These are phyloP conservation scores for Orchestes rusci DNA, from an alignment of 2,888 invertebrate genomes.

Conservation along the genomic window DNA sequence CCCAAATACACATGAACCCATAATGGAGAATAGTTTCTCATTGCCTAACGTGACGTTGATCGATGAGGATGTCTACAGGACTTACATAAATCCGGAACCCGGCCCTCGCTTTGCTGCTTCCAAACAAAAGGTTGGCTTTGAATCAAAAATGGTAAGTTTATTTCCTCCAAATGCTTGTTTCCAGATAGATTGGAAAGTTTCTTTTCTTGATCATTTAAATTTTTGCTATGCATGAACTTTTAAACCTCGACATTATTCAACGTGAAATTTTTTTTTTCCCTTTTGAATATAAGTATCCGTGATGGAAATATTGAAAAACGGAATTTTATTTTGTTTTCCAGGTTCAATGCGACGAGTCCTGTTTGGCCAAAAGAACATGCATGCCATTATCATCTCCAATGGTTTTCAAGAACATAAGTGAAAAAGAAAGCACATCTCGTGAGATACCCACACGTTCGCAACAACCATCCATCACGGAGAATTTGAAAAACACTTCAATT, in stretches of 20 bases:
- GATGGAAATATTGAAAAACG: too few relatives aligned
- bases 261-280: too few relatives aligned
- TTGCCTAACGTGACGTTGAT: constrained; percentile 12
- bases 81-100: constrained; percentile 29
- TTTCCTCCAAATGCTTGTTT: neutral
- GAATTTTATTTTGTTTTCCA: constrained; percentile 2
- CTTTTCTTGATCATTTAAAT: neutral
- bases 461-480: too few relatives aligned
- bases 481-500: too few relatives aligned
- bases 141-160: constrained; percentile 11
- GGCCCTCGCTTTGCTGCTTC: neutral
- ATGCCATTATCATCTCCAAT: too few relatives aligned
- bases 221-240: too few relatives aligned
- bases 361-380: too few relatives aligned
- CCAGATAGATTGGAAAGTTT: neutral
- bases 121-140: constrained; percentile 6
- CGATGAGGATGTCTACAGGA: constrained; percentile 28
- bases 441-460: too few relatives aligned
- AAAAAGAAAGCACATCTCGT: too few relatives aligned
- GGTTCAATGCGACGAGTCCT: constrained; percentile 10
- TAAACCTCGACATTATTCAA: too few relatives aligned
- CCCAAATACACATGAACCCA: constrained; percentile 21
- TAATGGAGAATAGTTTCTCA: constrained; percentile 8
- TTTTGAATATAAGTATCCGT: too few relatives aligned
- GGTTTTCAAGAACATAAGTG: too few relatives aligned